Base-by-base conservation (phyloP, 2,888 invertebrate species). In the Siphonodentalium dalli region DNA sequence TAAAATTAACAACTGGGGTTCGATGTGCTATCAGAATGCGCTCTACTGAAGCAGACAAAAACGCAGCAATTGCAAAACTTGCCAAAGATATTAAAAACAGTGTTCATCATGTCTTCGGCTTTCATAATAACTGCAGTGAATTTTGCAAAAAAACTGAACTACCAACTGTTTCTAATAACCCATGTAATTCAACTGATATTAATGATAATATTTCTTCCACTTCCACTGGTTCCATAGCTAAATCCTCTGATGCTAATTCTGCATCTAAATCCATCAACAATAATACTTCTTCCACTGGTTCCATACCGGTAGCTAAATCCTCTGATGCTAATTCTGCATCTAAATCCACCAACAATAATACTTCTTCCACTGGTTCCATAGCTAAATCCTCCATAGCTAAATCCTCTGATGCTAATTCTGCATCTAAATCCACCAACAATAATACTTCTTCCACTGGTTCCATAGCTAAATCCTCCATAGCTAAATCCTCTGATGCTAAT, bases 11-110 rank as follows among this genome's bases (percentile, higher is more conserved):
- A 9, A 53, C 40, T 26, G 58, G 45, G 6, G 49, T 60, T 1
- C 28, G 55, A 37, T 63, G 60, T 55, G 60, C 62, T 7, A 57
- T 59, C 1, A 50, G 49, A 24, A 51, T 59, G 49, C 21, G 58
- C 29, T 31, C 50, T 4, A 21, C 23, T 18, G 38, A 51, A 9
- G 31, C 21, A 9, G 21, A 35, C n/a, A 21, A 18, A 7, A 23
- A 27, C 7, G 18, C 20, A 2, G 34, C 31, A 9, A n/a, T 18
- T 3, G 42, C 37, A 27, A 15, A 40, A 37, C 31, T 63, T 7
- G 45, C 20, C 23, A 31, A 55, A n/a, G 63, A 60, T 26, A 60
- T 60, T 15, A 28, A 23, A 24, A 60, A 63, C 34, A 49, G 54
- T 3, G 31, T 57, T 2, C 31, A 46, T 24, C 63, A 63, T 41